phyloP scores from a whole-genome alignment of 2,113 vertebrate genomes.

The Lynx canadensis region DNA sequence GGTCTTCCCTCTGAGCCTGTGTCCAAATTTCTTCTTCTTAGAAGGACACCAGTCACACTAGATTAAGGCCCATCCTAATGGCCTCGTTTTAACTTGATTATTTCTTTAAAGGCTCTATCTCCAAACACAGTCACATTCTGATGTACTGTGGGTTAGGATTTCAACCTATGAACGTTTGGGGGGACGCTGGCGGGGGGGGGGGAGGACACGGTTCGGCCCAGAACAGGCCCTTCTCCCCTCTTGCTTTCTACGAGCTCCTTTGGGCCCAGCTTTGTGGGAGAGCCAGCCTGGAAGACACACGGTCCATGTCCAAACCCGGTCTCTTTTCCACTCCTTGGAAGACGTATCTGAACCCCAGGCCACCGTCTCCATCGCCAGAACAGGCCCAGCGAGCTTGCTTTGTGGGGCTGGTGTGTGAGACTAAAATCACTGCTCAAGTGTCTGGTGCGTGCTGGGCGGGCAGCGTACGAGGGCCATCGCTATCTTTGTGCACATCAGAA shows the following conservation, averaged over 20 bases:
- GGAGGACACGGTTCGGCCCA: neutral
- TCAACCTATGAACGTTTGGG: neutral
- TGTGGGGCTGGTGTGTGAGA: neutral
- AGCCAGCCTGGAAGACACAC: neutral
- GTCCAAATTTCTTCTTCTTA: neutral
- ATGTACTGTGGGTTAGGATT: neutral
- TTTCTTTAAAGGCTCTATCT: neutral
- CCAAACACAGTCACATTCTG: neutral
- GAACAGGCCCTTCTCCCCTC: neutral
- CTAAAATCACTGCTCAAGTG: neutral
- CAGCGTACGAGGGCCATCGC: accelerated
- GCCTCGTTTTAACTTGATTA: neutral
- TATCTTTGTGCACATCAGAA: neutral
- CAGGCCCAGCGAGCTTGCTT: accelerated
- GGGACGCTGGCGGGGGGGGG: neutral
- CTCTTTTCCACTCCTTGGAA: neutral
- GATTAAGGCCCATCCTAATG: neutral
- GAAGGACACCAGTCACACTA: neutral
- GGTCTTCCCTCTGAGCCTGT: neutral
- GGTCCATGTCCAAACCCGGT: neutral
- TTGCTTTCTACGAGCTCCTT: neutral
- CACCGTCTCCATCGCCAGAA: neutral
- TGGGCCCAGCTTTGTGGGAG: neutral
- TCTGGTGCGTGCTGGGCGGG: accelerated
- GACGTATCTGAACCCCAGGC: neutral